Evolutionary conservation across 2,113 vertebrate genomes (phyloP).

Genomic region (Saiga tatarica): DNA sequence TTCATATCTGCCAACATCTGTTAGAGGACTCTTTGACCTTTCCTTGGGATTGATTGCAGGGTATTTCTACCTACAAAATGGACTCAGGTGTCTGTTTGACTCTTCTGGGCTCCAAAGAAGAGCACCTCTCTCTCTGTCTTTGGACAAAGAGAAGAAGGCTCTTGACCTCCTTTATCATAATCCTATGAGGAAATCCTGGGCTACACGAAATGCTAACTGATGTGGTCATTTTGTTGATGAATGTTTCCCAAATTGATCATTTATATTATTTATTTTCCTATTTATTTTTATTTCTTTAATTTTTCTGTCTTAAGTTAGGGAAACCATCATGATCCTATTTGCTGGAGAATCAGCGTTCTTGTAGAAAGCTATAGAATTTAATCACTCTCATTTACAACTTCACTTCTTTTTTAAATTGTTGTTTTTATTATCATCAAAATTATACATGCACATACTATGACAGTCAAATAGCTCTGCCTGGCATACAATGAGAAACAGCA

Average conservation of each 20-base stretch:
- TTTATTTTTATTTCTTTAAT: neutral
- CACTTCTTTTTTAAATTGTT: neutral
- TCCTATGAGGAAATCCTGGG: neutral
- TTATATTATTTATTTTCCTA: neutral
- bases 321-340: neutral
- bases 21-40: neutral
- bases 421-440: neutral
- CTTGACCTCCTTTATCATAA: neutral
- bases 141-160: neutral
- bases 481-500: neutral
- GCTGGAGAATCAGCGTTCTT: neutral
- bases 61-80: neutral
- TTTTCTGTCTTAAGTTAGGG: neutral
- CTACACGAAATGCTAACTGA: neutral
- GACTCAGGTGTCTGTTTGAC: neutral
- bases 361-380: neutral
- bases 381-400: neutral
- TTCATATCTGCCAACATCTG: neutral
- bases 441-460: neutral
- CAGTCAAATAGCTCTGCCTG: neutral
- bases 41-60: neutral
- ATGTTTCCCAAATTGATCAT: neutral
- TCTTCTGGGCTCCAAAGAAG: neutral
- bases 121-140: neutral
- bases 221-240: neutral